Conservation (phyloP, 2,113 vertebrate genomes). For the Misgurnus anguillicaudatus region DNA sequence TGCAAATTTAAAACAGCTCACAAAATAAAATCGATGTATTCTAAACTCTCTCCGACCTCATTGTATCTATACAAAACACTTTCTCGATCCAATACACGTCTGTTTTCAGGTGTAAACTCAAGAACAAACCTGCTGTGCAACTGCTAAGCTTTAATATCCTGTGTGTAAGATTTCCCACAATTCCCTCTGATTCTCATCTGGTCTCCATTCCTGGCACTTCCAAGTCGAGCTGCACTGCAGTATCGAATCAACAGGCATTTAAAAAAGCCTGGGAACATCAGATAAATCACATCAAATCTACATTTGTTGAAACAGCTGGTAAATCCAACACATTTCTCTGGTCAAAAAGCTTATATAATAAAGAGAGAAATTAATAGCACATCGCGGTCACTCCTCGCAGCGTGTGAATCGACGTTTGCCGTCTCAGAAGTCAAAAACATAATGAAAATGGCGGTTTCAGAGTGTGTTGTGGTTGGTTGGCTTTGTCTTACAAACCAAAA, state of each 20-base stretch:
- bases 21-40: not conserved
- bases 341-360: conserved; percentile 16
- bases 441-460: not conserved
- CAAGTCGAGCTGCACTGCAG: conserved; percentile 36
- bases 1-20: too few relatives aligned
- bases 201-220: conserved; percentile 25
- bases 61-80: conserved; percentile 33
- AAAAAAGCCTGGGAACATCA: conserved; percentile 22
- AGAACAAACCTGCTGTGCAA: conserved; percentile 6
- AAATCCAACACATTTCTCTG: conserved; percentile 44
- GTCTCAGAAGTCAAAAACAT: not conserved
- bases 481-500: conserved; percentile 8
- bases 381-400: conserved; percentile 8
- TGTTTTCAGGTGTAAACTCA: conserved; percentile 58
- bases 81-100: conserved; percentile 24
- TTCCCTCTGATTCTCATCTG: conserved; percentile 49
- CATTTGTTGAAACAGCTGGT: conserved; percentile 65
- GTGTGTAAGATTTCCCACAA: conserved; percentile 53
- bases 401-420: conserved; percentile 20
- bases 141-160: conserved; percentile 51
- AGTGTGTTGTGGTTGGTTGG: conserved; percentile 9
- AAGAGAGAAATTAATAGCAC: conserved; percentile 22
- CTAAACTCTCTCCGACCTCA: not conserved
- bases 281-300: conserved; percentile 49
- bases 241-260: conserved; percentile 42